phyloP scores from a whole-genome alignment of 2,113 vertebrate species.

The Eurypyga helias region DNA sequence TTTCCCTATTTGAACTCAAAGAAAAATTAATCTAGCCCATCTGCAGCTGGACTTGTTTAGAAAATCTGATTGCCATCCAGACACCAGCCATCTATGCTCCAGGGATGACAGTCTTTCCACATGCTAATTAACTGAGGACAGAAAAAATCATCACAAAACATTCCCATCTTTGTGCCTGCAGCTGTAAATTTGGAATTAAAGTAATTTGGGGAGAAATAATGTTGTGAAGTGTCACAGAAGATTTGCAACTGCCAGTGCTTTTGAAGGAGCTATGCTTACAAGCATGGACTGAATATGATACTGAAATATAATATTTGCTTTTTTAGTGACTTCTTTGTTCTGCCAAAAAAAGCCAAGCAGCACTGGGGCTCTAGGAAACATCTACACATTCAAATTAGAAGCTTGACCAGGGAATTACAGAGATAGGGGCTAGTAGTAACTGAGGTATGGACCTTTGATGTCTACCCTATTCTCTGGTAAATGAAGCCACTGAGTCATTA shows the following conservation, averaged over 20 bases:
- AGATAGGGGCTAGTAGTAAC: neutral
- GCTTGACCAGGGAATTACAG: neutral
- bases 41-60: slow-evolving; percentile 57
- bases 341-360: neutral
- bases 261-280: neutral
- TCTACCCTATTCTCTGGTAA: neutral
- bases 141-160: slow-evolving; percentile 47
- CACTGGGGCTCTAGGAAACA: neutral
- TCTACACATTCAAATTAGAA: neutral
- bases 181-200: slow-evolving; percentile 60
- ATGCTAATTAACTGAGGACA: slow-evolving; percentile 54
- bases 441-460: neutral
- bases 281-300: neutral
- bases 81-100: slow-evolving; percentile 14
- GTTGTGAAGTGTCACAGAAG: slow-evolving; percentile 47
- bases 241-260: slow-evolving; percentile 2
- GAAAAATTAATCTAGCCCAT: slow-evolving; percentile 51
- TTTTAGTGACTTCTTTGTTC: neutral
- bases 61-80: slow-evolving; percentile 54
- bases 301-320: neutral
- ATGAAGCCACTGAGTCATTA: neutral
- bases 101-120: slow-evolving; percentile 37
- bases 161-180: slow-evolving; percentile 44
- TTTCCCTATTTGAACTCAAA: slow-evolving; percentile 1
- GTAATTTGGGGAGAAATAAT: slow-evolving; percentile 45